Conservation (phyloP, 2,113 vertebrate species). For the Paracyprichromis sp. region DNA sequence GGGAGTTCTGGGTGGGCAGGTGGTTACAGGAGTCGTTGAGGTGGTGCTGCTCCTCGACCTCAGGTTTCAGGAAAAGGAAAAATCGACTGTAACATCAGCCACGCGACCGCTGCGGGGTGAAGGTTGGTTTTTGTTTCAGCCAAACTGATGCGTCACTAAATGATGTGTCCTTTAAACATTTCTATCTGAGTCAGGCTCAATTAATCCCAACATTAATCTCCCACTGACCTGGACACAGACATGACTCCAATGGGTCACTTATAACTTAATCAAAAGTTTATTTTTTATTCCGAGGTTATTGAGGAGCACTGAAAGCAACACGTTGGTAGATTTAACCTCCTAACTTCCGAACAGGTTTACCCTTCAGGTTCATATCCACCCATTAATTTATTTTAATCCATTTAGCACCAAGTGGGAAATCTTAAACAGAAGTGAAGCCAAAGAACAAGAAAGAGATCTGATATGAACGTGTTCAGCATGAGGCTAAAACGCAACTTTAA, state of each 20-base stretch:
- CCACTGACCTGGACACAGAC: neutral
- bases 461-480: fast-evolving
- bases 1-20: neutral
- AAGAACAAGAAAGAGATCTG: neutral
- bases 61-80: neutral
- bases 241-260: neutral
- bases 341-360: neutral
- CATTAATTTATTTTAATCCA: neutral
- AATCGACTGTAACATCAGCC: neutral
- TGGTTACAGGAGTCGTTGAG: neutral
- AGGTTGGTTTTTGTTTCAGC: neutral
- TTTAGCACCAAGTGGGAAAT: neutral
- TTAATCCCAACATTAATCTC: neutral
- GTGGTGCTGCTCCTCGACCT: neutral
- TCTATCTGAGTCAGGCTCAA: fast-evolving
- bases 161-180: neutral
- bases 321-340: fast-evolving
- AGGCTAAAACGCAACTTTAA: neutral
- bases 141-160: neutral
- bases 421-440: neutral
- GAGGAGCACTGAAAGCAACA: neutral
- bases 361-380: neutral
- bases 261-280: neutral
- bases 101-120: neutral
- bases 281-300: neutral